phyloP scores from a whole-genome alignment of 2,113 vertebrate species.

The Corynorhinus townsendii region DNA sequence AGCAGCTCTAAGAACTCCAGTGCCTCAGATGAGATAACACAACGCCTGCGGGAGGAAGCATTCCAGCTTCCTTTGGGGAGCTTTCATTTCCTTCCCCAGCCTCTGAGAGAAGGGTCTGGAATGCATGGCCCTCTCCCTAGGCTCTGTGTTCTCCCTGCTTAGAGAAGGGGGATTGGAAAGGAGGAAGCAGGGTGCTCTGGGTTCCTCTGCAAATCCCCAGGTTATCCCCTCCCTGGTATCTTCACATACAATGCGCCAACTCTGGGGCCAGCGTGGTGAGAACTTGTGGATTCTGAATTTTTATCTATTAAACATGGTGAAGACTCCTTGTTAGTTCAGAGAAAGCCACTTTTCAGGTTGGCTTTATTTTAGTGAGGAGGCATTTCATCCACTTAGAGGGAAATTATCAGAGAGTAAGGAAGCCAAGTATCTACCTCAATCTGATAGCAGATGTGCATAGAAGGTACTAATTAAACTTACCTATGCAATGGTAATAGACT shows the following conservation, averaged over 20 bases:
- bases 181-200: background rate
- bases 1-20: background rate
- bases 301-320: background rate
- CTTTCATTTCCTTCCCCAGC: background rate
- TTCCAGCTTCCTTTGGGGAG: background rate
- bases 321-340: background rate
- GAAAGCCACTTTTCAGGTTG: slow-evolving; percentile 31
- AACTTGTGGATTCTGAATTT: background rate
- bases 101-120: background rate
- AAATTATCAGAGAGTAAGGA: slow-evolving; percentile 5
- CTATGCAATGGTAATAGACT: background rate
- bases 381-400: slow-evolving; percentile 24
- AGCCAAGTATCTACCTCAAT: background rate
- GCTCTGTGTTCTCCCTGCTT: background rate
- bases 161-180: background rate
- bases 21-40: background rate
- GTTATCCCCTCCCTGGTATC: accelerated
- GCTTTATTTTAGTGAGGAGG: background rate
- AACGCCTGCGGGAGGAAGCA: background rate
- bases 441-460: background rate
- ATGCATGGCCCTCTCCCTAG: background rate
- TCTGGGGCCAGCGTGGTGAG: background rate
- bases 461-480: background rate
- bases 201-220: accelerated
- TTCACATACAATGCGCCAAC: background rate